phyloP scores from a whole-genome alignment of 2,888 invertebrate species.

The Campoplex capitator region DNA sequence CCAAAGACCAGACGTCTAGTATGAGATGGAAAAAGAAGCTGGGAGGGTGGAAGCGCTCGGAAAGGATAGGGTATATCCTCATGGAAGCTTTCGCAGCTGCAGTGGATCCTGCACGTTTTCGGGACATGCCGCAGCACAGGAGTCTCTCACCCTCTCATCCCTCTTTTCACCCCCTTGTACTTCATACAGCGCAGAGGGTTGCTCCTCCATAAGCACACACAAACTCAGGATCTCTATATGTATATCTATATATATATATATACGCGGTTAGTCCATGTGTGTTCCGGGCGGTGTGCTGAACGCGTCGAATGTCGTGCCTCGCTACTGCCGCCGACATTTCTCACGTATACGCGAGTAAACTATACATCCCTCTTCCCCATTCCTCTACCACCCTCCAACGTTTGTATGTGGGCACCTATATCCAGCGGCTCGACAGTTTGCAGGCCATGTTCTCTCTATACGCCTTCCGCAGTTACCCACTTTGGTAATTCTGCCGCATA shows the following conservation, averaged over 20 bases:
- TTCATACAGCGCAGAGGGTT: conserved; percentile 39
- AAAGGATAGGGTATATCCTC: conserved; percentile 35
- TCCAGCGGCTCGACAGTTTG: conserved; percentile 63
- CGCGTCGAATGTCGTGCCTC: conserved; percentile 61
- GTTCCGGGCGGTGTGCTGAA: conserved; percentile 53
- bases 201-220: conserved; percentile 22
- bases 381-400: neutral
- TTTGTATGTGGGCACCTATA: conserved; percentile 25
- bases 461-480: conserved; percentile 70
- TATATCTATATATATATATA: no score
- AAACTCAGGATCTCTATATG: neutral
- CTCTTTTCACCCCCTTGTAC: conserved; percentile 26
- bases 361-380: neutral
- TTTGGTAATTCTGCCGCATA: conserved; percentile 71
- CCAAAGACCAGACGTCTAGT: conserved; percentile 49
- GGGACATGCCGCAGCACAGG: conserved; percentile 63
- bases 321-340: conserved; percentile 51
- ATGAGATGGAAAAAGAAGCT: conserved; percentile 28
- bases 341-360: conserved; percentile 33
- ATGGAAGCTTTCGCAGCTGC: conserved; percentile 53
- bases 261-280: conserved; percentile 42
- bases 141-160: conserved; percentile 30
- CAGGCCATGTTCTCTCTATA: conserved; percentile 55
- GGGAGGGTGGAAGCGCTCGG: neutral
- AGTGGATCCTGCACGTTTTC: conserved; percentile 66